Evolutionary conservation across 2,113 vertebrate genomes (phyloP).

Genomic region (Numida meleagris): DNA sequence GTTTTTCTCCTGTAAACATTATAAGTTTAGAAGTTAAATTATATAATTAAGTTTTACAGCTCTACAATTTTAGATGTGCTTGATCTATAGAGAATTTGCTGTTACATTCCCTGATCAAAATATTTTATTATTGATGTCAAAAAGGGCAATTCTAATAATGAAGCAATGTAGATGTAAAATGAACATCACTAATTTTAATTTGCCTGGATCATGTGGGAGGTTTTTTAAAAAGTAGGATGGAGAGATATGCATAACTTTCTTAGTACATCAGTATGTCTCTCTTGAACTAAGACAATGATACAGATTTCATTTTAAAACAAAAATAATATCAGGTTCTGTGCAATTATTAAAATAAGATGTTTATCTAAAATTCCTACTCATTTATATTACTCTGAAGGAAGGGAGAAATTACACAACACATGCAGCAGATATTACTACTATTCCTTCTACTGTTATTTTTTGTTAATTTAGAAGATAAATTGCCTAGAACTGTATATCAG

Average conservation of each 20-base stretch:
- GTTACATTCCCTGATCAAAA: not conserved
- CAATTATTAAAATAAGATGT: not conserved
- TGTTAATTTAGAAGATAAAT: not conserved
- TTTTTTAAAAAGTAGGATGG: slow-evolving; percentile 3
- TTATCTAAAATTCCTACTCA: not conserved
- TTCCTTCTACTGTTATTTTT: not conserved
- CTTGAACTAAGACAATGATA: not conserved
- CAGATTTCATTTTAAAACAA: not conserved
- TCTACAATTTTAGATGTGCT: not conserved
- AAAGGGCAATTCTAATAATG: slow-evolving; percentile 36
- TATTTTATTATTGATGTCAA: slow-evolving; percentile 39
- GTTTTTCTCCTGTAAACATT: not conserved
- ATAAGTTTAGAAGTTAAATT: slow-evolving; percentile 12
- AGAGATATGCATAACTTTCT: not conserved
- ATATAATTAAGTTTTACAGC: not conserved
- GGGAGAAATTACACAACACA: not conserved
- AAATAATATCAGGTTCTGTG: not conserved
- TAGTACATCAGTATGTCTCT: not conserved
- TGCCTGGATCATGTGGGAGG: not conserved
- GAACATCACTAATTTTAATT: slow-evolving; percentile 17
- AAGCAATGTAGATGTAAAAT: not conserved
- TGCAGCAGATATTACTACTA: not conserved
- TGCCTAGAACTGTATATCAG: not conserved
- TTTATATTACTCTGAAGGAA: not conserved
- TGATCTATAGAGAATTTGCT: slow-evolving; percentile 11